phyloP scores from a whole-genome alignment of 92 coral and sea anemone species.

The Paragorgia papillata region DNA sequence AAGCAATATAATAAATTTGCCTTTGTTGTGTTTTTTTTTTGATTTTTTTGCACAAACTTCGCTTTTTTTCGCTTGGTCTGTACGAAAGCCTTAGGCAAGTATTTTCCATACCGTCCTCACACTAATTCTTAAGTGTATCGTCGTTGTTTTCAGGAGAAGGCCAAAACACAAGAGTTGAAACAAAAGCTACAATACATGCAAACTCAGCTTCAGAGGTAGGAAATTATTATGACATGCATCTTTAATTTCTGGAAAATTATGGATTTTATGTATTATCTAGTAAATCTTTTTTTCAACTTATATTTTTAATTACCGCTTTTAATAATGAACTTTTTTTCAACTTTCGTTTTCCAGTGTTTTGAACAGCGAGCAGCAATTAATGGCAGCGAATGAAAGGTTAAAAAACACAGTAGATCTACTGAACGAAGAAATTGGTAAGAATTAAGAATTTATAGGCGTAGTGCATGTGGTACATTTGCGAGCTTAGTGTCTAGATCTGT shows the following conservation, averaged over 20 bases:
- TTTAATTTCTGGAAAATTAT: neutral
- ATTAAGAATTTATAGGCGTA: too few relatives aligned
- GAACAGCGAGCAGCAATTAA: slow-evolving; percentile 90
- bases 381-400: slow-evolving; percentile 88
- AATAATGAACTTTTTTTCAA: too few relatives aligned
- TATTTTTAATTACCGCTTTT: too few relatives aligned
- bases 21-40: too few relatives aligned
- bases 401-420: slow-evolving; percentile 86
- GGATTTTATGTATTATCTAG: neutral
- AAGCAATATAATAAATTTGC: too few relatives aligned
- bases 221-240: neutral
- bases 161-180: slow-evolving; percentile 76
- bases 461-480: too few relatives aligned
- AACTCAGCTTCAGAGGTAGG: slow-evolving; percentile 95
- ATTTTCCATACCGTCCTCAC: too few relatives aligned
- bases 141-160: slow-evolving; percentile 71
- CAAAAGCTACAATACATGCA: slow-evolving; percentile 88
- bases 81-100: too few relatives aligned
- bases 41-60: too few relatives aligned
- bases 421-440: slow-evolving; percentile 91
- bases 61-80: too few relatives aligned
- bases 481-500: neutral
- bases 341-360: slow-evolving; percentile 72
- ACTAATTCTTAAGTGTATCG: too few relatives aligned
- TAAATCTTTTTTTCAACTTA: too few relatives aligned